Evolutionary conservation across 1,140 invertebrate species (phyloP).

Genomic region (Drosophila repletoides): DNA sequence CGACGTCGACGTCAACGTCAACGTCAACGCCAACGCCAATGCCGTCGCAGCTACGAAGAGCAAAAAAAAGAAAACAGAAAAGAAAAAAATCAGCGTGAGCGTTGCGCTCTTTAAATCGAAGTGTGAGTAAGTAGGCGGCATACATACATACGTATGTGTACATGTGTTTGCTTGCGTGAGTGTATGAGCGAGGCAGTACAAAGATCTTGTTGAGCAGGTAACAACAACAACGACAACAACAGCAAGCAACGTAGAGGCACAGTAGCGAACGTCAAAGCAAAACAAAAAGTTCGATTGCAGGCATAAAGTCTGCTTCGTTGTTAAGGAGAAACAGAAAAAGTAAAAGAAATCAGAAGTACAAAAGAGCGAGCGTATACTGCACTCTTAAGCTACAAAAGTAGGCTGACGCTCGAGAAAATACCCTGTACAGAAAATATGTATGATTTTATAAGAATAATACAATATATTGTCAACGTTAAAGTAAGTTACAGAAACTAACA

Average conservation of each 20-base stretch:
- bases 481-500: no score
- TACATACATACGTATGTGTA: not conserved
- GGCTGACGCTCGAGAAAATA: conserved; percentile 3
- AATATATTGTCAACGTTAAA: no score
- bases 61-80: conserved; percentile 30
- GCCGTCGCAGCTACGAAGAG: conserved; percentile 14
- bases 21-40: not conserved
- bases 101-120: conserved; percentile 29
- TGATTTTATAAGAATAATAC: no score
- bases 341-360: conserved; percentile 13
- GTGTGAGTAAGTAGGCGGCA: conserved; percentile 58
- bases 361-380: conserved; percentile 1
- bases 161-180: not conserved
- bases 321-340: not conserved
- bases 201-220: conserved; percentile 76
- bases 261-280: conserved; percentile 69
- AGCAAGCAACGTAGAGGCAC: conserved; percentile 42
- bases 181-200: conserved; percentile 47
- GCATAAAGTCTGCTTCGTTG: conserved; percentile 37
- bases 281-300: conserved; percentile 73
- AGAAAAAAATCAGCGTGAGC: conserved; percentile 15
- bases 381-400: conserved; percentile 25
- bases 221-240: conserved; percentile 47
- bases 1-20: conserved; percentile 5
- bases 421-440: no score